Base-by-base conservation (phyloP, 2,113 vertebrate species). In the Pterocles burchelli region DNA sequence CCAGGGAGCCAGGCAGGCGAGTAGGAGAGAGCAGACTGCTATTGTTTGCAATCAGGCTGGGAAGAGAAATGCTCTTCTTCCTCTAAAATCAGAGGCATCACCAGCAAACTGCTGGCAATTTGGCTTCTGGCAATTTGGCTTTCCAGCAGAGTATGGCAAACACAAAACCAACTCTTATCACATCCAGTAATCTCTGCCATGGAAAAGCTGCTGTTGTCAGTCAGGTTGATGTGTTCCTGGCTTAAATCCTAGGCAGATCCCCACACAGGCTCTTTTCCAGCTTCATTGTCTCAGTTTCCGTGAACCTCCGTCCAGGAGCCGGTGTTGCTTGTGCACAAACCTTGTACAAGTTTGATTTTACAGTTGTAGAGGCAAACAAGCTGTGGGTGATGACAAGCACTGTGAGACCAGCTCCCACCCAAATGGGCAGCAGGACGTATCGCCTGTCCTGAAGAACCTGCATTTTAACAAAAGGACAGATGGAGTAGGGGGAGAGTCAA, bases 21-120 rank as follows among this genome's bases (percentile, higher is more conserved):
- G 38, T 61, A 59, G 36, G 43, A 85, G 72, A 80, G 51, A 76
- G 33, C 82, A 90, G 52, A 45, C 38, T 1, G 10, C 57, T 84
- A 10, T 33, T 93, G 88, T 86, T 92, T 95, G 93, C 90, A 83
- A 9, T 91, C 90, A 80, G 85, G 46, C 88, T 89, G 82, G 78
- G 63, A 85, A 93, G 57, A 93, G 34, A 94, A 86, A 67, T 78
- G 25, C 52, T 96, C 73, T 86, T 61, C 90, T 74, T 59, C 49
- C 51, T 93, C 41, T 86, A 83, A 93, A 95, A 92, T 91, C 88
- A 90, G 90, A 97, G 79, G 72, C 85, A 86, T 77, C 88, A n/a
- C 78, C 65, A 81, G 82, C 38, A 90, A 91, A 80, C 85, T 90
- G 72, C 90, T 91, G 78, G 84, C 78, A 94, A 85, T 85, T 87